These are phyloP conservation scores for Sanderia malayensis DNA, from an alignment of 30 jellyfish, hydroid and myxozoan genomes.

Conservation along the genomic window DNA sequence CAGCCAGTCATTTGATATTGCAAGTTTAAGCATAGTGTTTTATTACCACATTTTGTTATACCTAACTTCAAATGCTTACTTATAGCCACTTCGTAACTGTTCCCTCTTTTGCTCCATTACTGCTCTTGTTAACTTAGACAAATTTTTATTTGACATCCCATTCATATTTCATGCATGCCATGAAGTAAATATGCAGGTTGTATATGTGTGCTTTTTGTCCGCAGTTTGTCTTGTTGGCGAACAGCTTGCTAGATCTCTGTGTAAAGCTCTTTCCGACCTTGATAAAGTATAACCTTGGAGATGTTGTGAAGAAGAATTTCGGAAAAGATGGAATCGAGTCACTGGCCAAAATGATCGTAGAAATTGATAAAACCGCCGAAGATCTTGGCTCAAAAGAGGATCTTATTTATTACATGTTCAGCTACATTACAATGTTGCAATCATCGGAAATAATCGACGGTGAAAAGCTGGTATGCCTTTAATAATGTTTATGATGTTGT, in stretches of 20 bases:
- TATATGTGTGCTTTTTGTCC: neutral
- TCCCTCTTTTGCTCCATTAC: neutral
- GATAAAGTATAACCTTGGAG: conserved; percentile 42
- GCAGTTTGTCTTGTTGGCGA: conserved; percentile 78
- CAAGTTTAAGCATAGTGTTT: conserved; percentile 10
- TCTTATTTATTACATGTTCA: conserved; percentile 19
- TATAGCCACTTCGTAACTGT: neutral
- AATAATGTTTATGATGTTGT: too few species aligned
- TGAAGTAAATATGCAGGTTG: too few species aligned
- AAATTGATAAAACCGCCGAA: conserved; percentile 25
- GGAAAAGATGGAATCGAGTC: conserved; percentile 45
- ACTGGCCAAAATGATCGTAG: conserved; percentile 43
- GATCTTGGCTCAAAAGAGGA: conserved; percentile 50
- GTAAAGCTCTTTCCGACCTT: conserved; percentile 61
- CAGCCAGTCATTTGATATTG: conserved; percentile 88
- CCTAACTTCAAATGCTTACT: neutral
- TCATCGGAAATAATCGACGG: conserved; percentile 26
- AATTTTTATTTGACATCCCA: neutral
- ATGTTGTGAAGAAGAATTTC: conserved; percentile 31
- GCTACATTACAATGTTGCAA: conserved; percentile 42
- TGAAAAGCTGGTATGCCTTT: conserved; percentile 22
- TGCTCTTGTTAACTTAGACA: too few species aligned
- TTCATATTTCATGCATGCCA: neutral
- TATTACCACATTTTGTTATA: neutral
- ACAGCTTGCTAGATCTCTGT: conserved; percentile 71